Evolutionary conservation across 2,113 vertebrate genomes (phyloP), one percentile per base, ranked within the genome.

Genomic region (Bubo scandiacus): DNA sequence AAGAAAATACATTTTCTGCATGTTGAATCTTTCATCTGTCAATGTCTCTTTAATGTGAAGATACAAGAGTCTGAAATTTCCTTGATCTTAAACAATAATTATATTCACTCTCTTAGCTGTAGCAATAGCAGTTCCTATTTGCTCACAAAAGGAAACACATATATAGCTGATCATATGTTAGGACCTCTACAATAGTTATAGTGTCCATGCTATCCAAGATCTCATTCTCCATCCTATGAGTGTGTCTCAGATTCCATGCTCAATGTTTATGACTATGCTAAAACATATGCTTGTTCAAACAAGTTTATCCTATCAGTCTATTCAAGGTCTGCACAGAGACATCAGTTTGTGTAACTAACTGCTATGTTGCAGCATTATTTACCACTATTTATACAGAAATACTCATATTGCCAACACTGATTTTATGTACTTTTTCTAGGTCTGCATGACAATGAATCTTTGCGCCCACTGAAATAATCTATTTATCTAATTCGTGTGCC

Each of bases 31-130:
- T 83, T 70, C 7, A 82, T 94, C 87, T 90, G 52, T 85, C 78
- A 92, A 25, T 72, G 12, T 81, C 66, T 87, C 90, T 94, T 78
- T 82, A 81, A 95, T 93, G 73, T 61, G 70, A 61, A 87, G 65
- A 82, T 67, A 71, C 3, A 66, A 65, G 14, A 43, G 3, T 30
- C 9, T 87, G 80, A 92, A 81, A 74, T 84, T 73, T 73, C 27
- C 72, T 88, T 83, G 40, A 79, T 75, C 77, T 93, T 87, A 61
- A 43, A 72, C 10, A 68, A 68, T 40, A 6, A n/a, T 51, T 43
- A 52, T 32, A 51, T 57, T 88, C 52, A 32, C 30, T 65, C 5
- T 34, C 29, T 68, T 75, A 62, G 43, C 65, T 49, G 38, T 3
- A 49, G 55, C 45, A 86, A 73, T 19, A 51, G 36, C 73, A 86